Conservation (phyloP, 2,797 vertebrate species). For the Etheostoma perlongum region DNA sequence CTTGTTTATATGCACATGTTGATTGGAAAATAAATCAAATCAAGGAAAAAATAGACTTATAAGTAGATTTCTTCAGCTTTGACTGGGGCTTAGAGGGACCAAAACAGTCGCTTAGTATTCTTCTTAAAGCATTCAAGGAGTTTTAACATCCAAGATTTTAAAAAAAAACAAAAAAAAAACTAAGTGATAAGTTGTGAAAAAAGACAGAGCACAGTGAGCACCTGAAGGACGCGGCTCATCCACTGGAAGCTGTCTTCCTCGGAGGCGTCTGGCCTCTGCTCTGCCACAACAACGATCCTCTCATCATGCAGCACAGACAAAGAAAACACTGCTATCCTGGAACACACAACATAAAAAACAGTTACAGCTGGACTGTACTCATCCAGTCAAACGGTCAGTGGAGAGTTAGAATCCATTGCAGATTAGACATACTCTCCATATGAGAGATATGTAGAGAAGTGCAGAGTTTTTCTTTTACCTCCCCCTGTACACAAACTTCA, state of each 20-base stretch:
- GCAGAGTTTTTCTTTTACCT: conserved; percentile 81
- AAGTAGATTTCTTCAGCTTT: not conserved
- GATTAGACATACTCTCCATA: not conserved
- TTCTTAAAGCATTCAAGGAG: not conserved
- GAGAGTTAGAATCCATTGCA: not conserved
- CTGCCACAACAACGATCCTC: conserved; percentile 95
- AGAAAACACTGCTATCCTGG: conserved; percentile 97
- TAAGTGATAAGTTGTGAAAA: not conserved
- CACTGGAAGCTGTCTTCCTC: conserved; percentile 99
- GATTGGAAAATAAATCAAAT: conserved; percentile 3
- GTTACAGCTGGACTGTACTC: conserved; percentile 14
- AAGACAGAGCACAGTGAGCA: conserved; percentile 53
- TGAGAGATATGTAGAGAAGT: not conserved
- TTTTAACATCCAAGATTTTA: not conserved
- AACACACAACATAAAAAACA: conserved; percentile 48
- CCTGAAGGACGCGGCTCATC: conserved; percentile 98
- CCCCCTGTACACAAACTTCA: conserved; percentile 99
- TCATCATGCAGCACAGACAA: conserved; percentile 94
- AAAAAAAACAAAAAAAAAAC: not conserved
- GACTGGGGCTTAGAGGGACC: not conserved
- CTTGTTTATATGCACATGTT: not conserved
- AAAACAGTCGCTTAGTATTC: not conserved
- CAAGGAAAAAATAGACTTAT: not conserved
- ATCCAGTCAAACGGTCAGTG: not conserved
- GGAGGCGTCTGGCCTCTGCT: conserved; percentile 95